These are phyloP conservation scores for Eospalax fontanierii DNA, from an alignment of 2,797 vertebrate species.

Conservation along the genomic window DNA sequence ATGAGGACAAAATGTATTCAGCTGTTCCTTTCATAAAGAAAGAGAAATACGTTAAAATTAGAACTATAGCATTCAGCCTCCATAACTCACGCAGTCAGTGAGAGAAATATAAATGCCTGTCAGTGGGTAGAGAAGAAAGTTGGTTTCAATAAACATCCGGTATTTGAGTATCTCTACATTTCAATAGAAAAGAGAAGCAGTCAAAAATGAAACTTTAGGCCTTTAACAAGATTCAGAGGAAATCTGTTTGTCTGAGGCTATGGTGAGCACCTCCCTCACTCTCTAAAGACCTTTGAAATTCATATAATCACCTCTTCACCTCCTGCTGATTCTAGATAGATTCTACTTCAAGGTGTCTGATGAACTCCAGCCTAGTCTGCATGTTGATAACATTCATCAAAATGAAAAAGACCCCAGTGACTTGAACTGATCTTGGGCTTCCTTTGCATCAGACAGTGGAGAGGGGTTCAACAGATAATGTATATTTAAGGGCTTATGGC, in stretches of 20 bases:
- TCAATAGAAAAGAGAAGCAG: neutral
- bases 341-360: neutral
- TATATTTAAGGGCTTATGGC: fast-evolving
- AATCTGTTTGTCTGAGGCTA: neutral
- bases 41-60: slow-evolving; percentile 74
- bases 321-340: neutral
- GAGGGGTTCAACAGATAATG: neutral
- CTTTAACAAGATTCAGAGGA: neutral
- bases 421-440: neutral
- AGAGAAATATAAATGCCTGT: slow-evolving; percentile 61
- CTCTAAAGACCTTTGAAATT: neutral
- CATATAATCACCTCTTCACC: neutral
- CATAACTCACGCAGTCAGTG: slow-evolving; percentile 35
- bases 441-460: neutral
- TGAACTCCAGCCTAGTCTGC: neutral
- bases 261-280: neutral
- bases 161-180: neutral
- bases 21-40: slow-evolving; percentile 70
- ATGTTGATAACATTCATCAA: neutral
- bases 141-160: slow-evolving; percentile 34
- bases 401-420: neutral
- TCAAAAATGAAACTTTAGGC: neutral
- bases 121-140: slow-evolving; percentile 49
- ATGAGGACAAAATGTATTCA: slow-evolving; percentile 70
- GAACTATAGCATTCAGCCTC: slow-evolving; percentile 47